Evolutionary conservation across 2,888 invertebrate genomes (phyloP), one percentile per base, ranked within the genome.

Genomic region (Trissonchulus sp.): DNA sequence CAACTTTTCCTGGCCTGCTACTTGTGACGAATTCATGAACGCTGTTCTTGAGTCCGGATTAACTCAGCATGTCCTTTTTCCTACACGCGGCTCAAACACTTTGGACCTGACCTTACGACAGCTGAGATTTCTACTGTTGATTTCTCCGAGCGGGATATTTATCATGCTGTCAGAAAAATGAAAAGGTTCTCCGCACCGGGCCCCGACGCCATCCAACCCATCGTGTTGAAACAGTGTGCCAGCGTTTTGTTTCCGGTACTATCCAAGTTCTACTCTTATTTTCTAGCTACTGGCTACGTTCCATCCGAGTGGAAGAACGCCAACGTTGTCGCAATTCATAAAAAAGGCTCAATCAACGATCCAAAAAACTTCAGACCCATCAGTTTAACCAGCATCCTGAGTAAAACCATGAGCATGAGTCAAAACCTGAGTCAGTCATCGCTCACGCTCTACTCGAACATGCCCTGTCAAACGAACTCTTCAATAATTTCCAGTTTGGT

Each of bases 21-120:
- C 60, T 60, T 60, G 60, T 60, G 60, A 60, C 60, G 60, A 60
- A 18, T 60, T 60, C 60, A 60, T 60, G n/a, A 18, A 60, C 60
- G 60, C 60, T 60, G n/a, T 60, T 60, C 60, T 60, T n/a, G 60
- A 60, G n/a, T 18, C 60, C n/a, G 60, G 60, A 18, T n/a, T 60
- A 60, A 60, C 60, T 18, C 60, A 60, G n/a, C 60, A 60, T n/a
- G 60, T 60, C n/a, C 60, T 18, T 60, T 60, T 60, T 60, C 60
- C 60, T n/a, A 60, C 60, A 60, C 60, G 60, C n/a, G 60, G 60
- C 18, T 18, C n/a, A 60, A 60, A 60, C n/a, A 60, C 60, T n/a
- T 60, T 60, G 60, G 60, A 60, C n/a, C 60, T 60, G 60, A 60
- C n/a, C 60, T n/a, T n/a, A 60, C 60, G n/a, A 60, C 60, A 60